A percentile compares a stretch with the other conserved stretches of the same genome.
Conservation (phyloP, 2,113 vertebrate genomes). For the Isurus oxyrinchus region DNA sequence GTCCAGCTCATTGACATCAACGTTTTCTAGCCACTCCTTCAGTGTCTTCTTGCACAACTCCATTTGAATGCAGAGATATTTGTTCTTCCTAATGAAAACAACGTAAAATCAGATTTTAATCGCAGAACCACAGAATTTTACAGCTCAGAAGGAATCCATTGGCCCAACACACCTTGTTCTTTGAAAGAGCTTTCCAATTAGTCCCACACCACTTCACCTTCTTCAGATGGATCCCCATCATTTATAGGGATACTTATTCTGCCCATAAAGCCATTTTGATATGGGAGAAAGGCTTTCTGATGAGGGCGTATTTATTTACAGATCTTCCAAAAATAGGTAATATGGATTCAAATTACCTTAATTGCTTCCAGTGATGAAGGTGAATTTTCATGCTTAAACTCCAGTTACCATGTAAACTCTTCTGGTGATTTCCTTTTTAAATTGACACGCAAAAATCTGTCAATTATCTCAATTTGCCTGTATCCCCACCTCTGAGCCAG, state of each 20-base stretch:
- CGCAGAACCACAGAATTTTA: not conserved
- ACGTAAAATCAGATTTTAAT: not conserved
- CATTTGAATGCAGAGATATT: slow-evolving; percentile 14
- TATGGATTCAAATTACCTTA: not conserved
- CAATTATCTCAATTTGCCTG: not conserved
- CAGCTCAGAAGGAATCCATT: not conserved
- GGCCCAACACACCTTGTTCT: not conserved
- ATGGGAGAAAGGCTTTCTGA: not conserved
- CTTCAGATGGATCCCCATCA: no score
- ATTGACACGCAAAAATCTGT: not conserved
- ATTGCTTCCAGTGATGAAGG: not conserved
- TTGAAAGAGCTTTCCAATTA: not conserved
- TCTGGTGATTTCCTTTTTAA: not conserved
- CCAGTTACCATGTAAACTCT: not conserved
- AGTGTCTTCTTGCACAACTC: slow-evolving; percentile 1
- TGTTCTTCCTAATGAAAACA: not conserved
- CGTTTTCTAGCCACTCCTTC: not conserved
- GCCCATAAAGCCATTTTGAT: not conserved
- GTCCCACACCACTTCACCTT: no score
- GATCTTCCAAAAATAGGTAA: not conserved
- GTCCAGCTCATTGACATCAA: not conserved
- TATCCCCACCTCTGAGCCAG: not conserved
- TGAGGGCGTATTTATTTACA: not conserved
- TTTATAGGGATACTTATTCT: not conserved
- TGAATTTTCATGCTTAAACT: not conserved